These are phyloP conservation scores for Synergus gifuensis DNA, from an alignment of 2,888 invertebrate species.

Conservation along the genomic window DNA sequence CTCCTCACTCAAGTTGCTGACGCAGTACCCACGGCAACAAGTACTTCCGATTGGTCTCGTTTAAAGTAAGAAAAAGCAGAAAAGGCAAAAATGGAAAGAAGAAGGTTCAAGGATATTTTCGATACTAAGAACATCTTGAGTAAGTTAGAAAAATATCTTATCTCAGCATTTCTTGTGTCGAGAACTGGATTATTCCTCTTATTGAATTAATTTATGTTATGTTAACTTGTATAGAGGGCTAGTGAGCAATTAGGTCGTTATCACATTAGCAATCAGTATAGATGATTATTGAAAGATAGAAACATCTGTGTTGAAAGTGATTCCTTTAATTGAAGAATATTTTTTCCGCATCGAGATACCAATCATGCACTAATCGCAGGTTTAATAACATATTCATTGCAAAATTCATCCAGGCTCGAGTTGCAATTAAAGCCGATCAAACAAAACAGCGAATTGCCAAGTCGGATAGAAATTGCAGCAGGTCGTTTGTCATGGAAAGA, in stretches of 20 bases:
- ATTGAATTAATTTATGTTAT: slow-evolving; percentile 25
- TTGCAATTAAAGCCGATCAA: slow-evolving; percentile 18
- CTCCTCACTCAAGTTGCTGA: slow-evolving; percentile 44
- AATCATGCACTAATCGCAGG: slow-evolving; percentile 34
- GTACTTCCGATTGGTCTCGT: slow-evolving; percentile 46
- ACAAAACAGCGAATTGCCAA: slow-evolving; percentile 1
- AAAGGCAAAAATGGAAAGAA: neutral
- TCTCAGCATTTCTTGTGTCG: slow-evolving; percentile 13
- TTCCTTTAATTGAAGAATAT: slow-evolving; percentile 40
- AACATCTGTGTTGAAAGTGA: slow-evolving; percentile 28
- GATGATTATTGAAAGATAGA: slow-evolving; percentile 13
- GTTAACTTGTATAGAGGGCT: slow-evolving; percentile 13
- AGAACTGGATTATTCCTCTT: slow-evolving; percentile 4
- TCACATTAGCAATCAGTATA: slow-evolving; percentile 11
- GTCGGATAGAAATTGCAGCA: slow-evolving; percentile 28
- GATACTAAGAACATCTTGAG: neutral
- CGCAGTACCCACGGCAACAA: slow-evolving; percentile 22
- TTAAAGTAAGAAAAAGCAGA: slow-evolving; percentile 39
- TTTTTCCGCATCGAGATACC: slow-evolving; percentile 6
- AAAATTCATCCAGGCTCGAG: neutral
- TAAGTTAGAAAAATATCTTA: neutral
- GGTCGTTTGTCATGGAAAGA: slow-evolving; percentile 25
- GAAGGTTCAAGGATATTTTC: neutral
- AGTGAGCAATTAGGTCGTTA: slow-evolving; percentile 31
- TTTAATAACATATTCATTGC: slow-evolving; percentile 32